Conservation (phyloP, 1,140 invertebrate species). For the Liolophura sinensis region DNA sequence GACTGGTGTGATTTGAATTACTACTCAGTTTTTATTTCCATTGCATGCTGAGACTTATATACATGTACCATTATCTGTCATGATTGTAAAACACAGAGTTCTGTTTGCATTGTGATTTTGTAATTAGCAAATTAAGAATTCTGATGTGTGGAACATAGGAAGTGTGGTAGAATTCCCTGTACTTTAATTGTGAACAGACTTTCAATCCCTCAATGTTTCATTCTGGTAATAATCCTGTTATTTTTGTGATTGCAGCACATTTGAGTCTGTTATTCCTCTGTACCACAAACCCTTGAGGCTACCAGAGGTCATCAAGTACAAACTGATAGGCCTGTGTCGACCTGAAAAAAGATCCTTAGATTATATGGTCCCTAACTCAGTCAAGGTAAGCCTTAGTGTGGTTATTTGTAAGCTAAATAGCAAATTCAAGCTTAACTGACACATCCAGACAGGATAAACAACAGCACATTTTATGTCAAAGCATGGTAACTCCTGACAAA, state of each 20-base stretch:
- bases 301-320: slow-evolving; percentile 29
- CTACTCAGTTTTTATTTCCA: too few species aligned
- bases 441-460: too few species aligned
- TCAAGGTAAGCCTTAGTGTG: slow-evolving; percentile 33
- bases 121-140: slow-evolving; percentile 1
- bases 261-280: slow-evolving; percentile 30
- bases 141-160: not conserved
- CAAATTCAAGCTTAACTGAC: too few species aligned
- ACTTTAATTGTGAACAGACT: not conserved
- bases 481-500: too few species aligned
- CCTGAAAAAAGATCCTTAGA: slow-evolving; percentile 37
- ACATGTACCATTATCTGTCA: too few species aligned
- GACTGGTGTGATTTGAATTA: too few species aligned
- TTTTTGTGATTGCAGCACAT: slow-evolving; percentile 17
- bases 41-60: too few species aligned
- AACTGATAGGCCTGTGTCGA: slow-evolving; percentile 38
- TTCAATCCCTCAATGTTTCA: not conserved
- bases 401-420: too few species aligned
- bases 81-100: too few species aligned
- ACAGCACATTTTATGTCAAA: too few species aligned
- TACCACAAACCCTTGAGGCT: slow-evolving; percentile 28
- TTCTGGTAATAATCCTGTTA: not conserved
- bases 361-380: slow-evolving; percentile 27
- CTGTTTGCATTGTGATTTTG: too few species aligned
- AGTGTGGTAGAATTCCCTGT: not conserved